Base-by-base conservation (phyloP, 2,888 invertebrate species). In the Leptinotarsa peninsularis region DNA sequence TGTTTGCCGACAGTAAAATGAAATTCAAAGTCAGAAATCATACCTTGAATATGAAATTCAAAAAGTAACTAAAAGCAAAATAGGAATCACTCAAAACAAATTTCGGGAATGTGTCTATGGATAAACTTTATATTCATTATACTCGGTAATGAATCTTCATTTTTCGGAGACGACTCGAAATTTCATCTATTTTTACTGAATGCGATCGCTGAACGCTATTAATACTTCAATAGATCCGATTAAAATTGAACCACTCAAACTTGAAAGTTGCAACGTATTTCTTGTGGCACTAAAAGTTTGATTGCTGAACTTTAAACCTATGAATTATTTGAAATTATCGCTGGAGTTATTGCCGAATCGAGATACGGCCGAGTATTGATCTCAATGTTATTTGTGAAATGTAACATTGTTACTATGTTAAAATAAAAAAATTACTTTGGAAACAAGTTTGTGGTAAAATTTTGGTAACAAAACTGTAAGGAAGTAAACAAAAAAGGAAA, bases 221-320 rank as follows among this genome's bases (percentile, higher is more conserved):
- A 63, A 63, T 63, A 43, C 43, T 63, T 63, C 43, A 63, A 63
- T 15, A 27, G 63, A 63, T 43, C n/a, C 63, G 7, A 33, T 63
- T 33, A 43, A 63, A 63, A 63, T 63, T 63, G n/a, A 63, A 63
- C 63, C 10, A 18, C 33, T 63, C 21, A 23, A 52, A 58, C 58
- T 58, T n/a, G n/a, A n/a, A 43, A 63, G 33, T 63, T 33, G 7
- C 43, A 33, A 5, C n/a, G 63, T 33, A 7, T 17, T 63, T n/a
- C 33, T 33, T 63, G 63, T 43, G 63, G 33, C 63, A 63, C 10
- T 33, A 43, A 63, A 33, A 27, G 17, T 63, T 43, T 43, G 23
- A 58, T 58, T 14, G 58, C 14, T 23, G 58, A 21, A 58, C 21
- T 43, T 43, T 18, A 18, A 7, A 63, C 5, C 43, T 18, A 33